Percentiles rank a stretch among this genome's conserved stretches.
Evolutionary conservation across 2,888 invertebrate species (phyloP).

Genomic region (Laothoe populi): DNA sequence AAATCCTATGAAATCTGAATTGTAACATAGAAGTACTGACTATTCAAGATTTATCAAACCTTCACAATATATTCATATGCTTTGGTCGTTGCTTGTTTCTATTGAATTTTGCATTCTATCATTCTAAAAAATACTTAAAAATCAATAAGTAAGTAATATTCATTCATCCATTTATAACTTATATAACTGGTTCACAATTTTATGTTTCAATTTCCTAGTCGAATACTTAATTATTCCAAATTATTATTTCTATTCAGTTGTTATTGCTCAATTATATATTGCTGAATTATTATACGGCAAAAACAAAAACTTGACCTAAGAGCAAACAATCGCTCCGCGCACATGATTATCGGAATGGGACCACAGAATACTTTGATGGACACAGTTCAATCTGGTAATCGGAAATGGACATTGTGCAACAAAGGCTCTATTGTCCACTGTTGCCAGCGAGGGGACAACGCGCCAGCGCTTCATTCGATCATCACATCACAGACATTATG

Average conservation of each 20-base stretch:
- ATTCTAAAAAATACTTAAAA: too few relatives aligned
- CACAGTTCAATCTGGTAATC: slow-evolving; percentile 83
- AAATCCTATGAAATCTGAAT: background rate
- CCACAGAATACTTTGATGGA: slow-evolving; percentile 69
- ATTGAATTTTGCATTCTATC: background rate
- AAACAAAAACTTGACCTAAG: slow-evolving; percentile 6
- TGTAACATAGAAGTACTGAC: background rate
- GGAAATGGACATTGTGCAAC: slow-evolving; percentile 83
- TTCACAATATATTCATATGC: background rate
- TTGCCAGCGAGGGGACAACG: slow-evolving; percentile 41
- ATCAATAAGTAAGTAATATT: too few relatives aligned
- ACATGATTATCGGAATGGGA: slow-evolving; percentile 63
- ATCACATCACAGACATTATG: slow-evolving; percentile 31
- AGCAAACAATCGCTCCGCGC: slow-evolving; percentile 29
- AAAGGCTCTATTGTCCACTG: slow-evolving; percentile 75
- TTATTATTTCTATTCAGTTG: too few relatives aligned
- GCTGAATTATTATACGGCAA: too few relatives aligned
- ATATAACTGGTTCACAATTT: too few relatives aligned
- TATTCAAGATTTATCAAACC: background rate
- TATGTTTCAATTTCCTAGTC: too few relatives aligned
- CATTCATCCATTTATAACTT: too few relatives aligned
- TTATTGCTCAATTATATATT: too few relatives aligned
- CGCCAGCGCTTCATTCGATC: slow-evolving; percentile 40
- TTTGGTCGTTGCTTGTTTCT: background rate
- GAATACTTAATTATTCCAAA: too few relatives aligned